Evolutionary conservation across 2,797 vertebrate genomes (phyloP).

Genomic region (Hydrophis major): DNA sequence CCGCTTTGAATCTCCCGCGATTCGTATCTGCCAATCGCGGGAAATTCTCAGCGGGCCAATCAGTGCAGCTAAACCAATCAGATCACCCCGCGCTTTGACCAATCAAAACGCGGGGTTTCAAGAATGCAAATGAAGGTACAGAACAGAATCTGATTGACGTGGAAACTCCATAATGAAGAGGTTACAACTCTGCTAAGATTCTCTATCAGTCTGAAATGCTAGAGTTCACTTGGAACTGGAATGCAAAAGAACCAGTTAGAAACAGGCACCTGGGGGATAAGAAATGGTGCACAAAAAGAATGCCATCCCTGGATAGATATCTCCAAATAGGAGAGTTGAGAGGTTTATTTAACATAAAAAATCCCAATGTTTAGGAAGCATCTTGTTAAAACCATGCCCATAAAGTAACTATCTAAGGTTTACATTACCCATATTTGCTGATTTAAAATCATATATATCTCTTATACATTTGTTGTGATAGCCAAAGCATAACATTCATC

Average conservation of each 20-base stretch:
- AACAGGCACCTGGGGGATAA: background rate
- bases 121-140: too few species aligned
- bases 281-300: background rate
- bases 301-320: background rate
- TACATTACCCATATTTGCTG: background rate
- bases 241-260: constrained; percentile 22
- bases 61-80: too few species aligned
- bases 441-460: background rate
- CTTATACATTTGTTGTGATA: background rate
- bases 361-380: background rate
- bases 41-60: too few species aligned
- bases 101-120: too few species aligned
- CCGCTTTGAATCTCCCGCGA: too few species aligned
- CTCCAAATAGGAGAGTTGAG: background rate
- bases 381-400: background rate
- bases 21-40: too few species aligned
- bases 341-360: background rate
- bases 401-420: background rate
- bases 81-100: too few species aligned
- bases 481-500: background rate
- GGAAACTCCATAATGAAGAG: constrained; percentile 2
- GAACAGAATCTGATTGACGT: background rate
- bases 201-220: background rate
- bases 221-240: constrained; percentile 6
- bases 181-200: background rate